Base-by-base conservation (phyloP, 2,888 invertebrate species). In the Neria commutata region DNA sequence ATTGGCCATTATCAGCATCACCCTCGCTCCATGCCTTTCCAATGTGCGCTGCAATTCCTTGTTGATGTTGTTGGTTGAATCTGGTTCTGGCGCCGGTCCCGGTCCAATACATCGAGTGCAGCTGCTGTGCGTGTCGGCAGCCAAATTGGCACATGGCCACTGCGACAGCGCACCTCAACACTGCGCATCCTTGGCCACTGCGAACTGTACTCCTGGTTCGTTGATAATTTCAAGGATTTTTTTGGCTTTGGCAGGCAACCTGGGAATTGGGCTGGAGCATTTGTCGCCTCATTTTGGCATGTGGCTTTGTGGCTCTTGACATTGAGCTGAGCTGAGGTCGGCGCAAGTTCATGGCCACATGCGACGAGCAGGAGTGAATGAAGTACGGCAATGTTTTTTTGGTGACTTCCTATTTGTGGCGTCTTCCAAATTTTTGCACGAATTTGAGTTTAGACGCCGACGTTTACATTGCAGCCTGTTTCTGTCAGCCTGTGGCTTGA, bases 221-320 rank as follows among this genome's bases (percentile, higher is more conserved):
- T 63, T 68, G 66, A 74, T 72, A 71, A 70, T 72, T 77, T 75
- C 76, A 77, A 78, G 78, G 78, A 77, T 77, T 76, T 77, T 68
- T 68, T 67, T 70, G 67, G n/a, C n/a, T n/a, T n/a, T 67, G 65
- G 50, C 48, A 46, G 61, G 63, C 64, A 70, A 37, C 67, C 71
- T 66, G 64, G 70, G 59, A 51, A 60, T 63, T 33, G 19, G 21
- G 42, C 19, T 19, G 21, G 42, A 42, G 17, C n/a, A 24, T 11
- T 4, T n/a, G 24, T 11, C 48, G n/a, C 33, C 8, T 14, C 37
- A n/a, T n/a, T 14, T n/a, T 8, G 6, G 37, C n/a, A n/a, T 37
- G n/a, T 37, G 37, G 6, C 4, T 37, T 8, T 37, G 4, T 37
- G 37, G 6, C 8, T 37, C 6, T n/a, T 42, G 42, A 21, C 42